Evolutionary conservation across 2,797 vertebrate genomes (phyloP).

Genomic region (Melanotaenia parkinsoni): DNA sequence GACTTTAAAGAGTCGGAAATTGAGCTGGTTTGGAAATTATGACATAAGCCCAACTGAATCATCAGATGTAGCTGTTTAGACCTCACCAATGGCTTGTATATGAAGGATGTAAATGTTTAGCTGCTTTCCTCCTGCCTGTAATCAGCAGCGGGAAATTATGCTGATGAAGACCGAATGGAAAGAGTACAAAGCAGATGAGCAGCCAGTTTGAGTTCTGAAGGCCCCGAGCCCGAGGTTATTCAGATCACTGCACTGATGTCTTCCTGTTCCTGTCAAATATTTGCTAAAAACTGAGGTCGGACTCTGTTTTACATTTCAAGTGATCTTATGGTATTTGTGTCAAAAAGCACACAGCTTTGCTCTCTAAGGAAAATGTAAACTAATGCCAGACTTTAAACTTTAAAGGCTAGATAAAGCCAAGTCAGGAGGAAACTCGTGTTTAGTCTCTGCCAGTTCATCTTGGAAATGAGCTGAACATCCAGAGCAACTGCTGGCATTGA

Average conservation of each 20-base stretch:
- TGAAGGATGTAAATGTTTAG: constrained; percentile 58
- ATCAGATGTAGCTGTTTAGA: constrained; percentile 46
- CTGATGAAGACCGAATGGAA: constrained; percentile 36
- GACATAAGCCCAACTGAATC: constrained; percentile 24
- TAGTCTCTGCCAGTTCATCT: constrained; percentile 20
- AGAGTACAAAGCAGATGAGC: constrained; percentile 44
- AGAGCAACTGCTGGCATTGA: constrained; percentile 35
- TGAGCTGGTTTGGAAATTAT: constrained; percentile 13
- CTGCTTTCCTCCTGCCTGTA: constrained; percentile 39
- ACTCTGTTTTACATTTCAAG: too few species aligned
- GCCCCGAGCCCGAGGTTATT: too few species aligned
- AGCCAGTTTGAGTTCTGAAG: constrained; percentile 26
- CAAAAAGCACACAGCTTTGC: too few species aligned
- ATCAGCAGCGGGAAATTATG: constrained; percentile 49
- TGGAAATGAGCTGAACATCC: constrained; percentile 23
- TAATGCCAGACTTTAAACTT: background rate
- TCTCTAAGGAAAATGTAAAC: background rate
- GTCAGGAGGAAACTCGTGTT: background rate
- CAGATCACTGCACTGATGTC: too few species aligned
- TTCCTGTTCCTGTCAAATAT: too few species aligned
- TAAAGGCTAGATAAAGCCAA: too few species aligned
- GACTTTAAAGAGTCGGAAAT: constrained; percentile 32
- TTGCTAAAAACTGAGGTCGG: too few species aligned
- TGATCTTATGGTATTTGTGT: too few species aligned
- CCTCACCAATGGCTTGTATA: constrained; percentile 60